Evolutionary conservation across 2,797 vertebrate species (phyloP), one percentile per base, ranked within the genome.

Genomic region (Epinephelus awoara): DNA sequence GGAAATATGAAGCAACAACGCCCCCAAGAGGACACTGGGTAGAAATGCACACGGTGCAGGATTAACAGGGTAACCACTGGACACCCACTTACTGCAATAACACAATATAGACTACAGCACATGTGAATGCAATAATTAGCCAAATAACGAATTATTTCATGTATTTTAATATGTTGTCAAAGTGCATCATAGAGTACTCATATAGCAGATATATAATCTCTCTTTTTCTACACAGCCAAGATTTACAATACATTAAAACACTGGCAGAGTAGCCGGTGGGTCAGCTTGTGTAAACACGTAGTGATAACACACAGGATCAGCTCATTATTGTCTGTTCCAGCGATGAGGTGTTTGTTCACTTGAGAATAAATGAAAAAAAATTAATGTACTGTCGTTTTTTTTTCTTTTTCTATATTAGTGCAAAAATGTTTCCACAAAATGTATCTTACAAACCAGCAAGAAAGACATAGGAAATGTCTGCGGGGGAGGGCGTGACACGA

Each of bases 91-190:
- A 79, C 67, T 90, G 91, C 91, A 94, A 92, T 91, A 93, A 91
- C 57, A 73, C 63, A 75, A 59, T 50, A 46, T 58, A 86, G 77
- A 91, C 55, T 78, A 85, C 66, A 87, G 86, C 89, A 91, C 87
- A 93, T 3, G 34, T 69, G 29, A 91, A 92, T 88, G 93, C 94
- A 94, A 94, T 95, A 93, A 94, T 75, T 84, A 94, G 74, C 87
- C 86, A 83, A 89, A 80, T 77, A 75, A 77, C 67, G 9, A 69
- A 83, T 75, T 54, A 73, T 74, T 85, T 79, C 8, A 73, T 89
- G 83, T 88, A 85, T 89, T 91, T 92, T 85, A 89, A 86, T 88
- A 88, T 85, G 49, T 88, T 82, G 80, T 85, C 70, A 67, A 87
- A 89, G 63, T 88, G 69, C 85, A 87, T 85, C 75, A 69, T 83